Evolutionary conservation across 2,888 invertebrate species (phyloP).

Genomic region (Drosophila anceps): DNA sequence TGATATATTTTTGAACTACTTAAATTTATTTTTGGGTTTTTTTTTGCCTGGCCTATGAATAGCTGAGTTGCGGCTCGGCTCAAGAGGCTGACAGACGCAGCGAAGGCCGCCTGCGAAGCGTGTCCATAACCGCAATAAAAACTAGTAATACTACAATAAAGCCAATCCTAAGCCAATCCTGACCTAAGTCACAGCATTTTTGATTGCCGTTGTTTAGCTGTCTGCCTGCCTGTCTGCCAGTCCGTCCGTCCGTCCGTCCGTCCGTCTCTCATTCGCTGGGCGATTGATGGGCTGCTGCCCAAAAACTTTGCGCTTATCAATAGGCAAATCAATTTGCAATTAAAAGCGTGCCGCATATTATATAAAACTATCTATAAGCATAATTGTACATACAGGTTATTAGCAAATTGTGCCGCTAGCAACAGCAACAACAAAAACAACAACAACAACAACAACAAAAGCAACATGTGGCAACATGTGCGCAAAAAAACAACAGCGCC

Average conservation of each 20-base stretch:
- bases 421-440: conserved; percentile 12
- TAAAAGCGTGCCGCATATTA: conserved; percentile 69
- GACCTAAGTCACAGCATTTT: conserved; percentile 70
- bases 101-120: conserved; percentile 53
- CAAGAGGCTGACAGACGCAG: conserved; percentile 34
- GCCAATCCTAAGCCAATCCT: conserved; percentile 60
- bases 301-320: conserved; percentile 68
- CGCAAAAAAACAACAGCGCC: conserved; percentile 20
- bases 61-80: conserved; percentile 23
- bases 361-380: conserved; percentile 57
- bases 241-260: neutral
- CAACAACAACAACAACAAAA: conserved; percentile 33
- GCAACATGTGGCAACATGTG: conserved; percentile 44
- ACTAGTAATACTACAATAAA: conserved; percentile 4
- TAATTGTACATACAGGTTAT: conserved; percentile 60
- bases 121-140: conserved; percentile 27
- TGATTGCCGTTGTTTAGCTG: conserved; percentile 51
- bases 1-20: neutral
- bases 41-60: conserved; percentile 5
- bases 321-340: conserved; percentile 69
- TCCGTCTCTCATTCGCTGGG: conserved; percentile 14
- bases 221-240: conserved; percentile 10
- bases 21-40: neutral
- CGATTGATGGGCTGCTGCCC: conserved; percentile 72
- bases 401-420: conserved; percentile 52